Conservation (phyloP, 2,888 invertebrate genomes). For the Zaprionus obscuricornis region DNA sequence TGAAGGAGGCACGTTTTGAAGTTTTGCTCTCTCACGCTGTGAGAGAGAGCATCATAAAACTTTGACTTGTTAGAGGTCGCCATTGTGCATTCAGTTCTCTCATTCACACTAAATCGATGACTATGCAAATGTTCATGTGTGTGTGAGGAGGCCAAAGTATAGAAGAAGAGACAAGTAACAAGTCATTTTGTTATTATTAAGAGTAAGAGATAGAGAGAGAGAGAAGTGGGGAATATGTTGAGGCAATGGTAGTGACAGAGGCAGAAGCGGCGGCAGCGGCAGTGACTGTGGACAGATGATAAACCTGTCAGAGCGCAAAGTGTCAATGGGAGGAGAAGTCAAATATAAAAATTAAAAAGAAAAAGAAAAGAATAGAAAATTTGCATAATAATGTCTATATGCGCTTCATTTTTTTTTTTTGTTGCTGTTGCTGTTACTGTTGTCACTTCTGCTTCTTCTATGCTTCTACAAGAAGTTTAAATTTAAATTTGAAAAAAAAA, state of each 20-base stretch:
- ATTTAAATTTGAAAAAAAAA: slow-evolving; percentile 58
- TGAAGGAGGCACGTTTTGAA: slow-evolving; percentile 25
- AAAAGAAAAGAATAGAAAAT: slow-evolving; percentile 40
- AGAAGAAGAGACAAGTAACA: slow-evolving; percentile 46
- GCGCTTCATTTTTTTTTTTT: slow-evolving; percentile 14
- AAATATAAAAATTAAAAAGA: slow-evolving; percentile 1
- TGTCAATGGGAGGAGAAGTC: slow-evolving; percentile 56
- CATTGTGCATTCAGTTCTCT: slow-evolving; percentile 34
- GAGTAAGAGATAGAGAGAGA: slow-evolving; percentile 14
- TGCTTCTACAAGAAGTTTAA: slow-evolving; percentile 45
- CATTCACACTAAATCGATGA: slow-evolving; percentile 21
- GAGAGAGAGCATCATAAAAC: background rate
- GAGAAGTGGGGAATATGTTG: no score
- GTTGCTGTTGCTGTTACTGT: slow-evolving; percentile 4
- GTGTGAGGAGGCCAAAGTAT: slow-evolving; percentile 9
- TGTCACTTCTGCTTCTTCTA: slow-evolving; percentile 26
- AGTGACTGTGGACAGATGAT: slow-evolving; percentile 51
- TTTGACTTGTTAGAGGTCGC: slow-evolving; percentile 21
- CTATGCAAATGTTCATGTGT: slow-evolving; percentile 6
- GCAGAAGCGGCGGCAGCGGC: slow-evolving; percentile 2
- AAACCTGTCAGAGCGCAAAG: slow-evolving; percentile 67
- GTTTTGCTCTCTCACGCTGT: background rate
- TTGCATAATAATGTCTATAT: slow-evolving; percentile 68
- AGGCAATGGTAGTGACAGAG: no score
- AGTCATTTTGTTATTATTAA: slow-evolving; percentile 53